Evolutionary conservation across 2,888 invertebrate genomes (phyloP).

Genomic region (Hypomecis atomaria): DNA sequence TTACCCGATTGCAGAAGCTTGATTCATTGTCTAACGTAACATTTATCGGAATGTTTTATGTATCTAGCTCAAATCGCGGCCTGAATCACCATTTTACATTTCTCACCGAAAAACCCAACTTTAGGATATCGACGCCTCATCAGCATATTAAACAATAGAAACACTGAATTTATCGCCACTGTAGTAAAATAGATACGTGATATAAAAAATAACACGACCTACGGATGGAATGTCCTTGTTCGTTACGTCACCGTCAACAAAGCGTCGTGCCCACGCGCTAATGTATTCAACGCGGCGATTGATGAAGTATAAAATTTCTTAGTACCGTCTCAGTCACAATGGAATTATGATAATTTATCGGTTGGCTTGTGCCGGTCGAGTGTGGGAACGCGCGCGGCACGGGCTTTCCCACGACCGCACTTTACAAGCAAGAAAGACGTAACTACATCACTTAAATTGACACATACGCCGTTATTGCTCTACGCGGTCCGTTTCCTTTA

Average conservation of each 20-base stretch:
- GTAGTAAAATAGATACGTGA: slow-evolving; percentile 65
- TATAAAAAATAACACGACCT: slow-evolving; percentile 61
- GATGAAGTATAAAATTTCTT: slow-evolving; percentile 85
- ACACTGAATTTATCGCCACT: slow-evolving; percentile 59
- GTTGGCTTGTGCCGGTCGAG: slow-evolving; percentile 84
- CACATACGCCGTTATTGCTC: slow-evolving; percentile 66
- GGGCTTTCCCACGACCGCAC: slow-evolving; percentile 81
- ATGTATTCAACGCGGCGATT: slow-evolving; percentile 83
- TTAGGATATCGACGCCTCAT: slow-evolving; percentile 49
- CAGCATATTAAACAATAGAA: slow-evolving; percentile 45
- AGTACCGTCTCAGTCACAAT: slow-evolving; percentile 85
- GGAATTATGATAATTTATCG: slow-evolving; percentile 85
- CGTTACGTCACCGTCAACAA: slow-evolving; percentile 71
- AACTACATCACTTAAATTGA: slow-evolving; percentile 48
- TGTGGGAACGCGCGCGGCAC: slow-evolving; percentile 85
- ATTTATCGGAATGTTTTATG: slow-evolving; percentile 42
- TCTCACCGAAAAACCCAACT: slow-evolving; percentile 49
- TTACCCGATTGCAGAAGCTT: slow-evolving; percentile 7
- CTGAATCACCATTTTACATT: slow-evolving; percentile 48
- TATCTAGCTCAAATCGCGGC: slow-evolving; percentile 49
- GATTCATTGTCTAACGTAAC: slow-evolving; percentile 34
- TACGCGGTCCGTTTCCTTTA: slow-evolving; percentile 37
- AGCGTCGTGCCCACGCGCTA: slow-evolving; percentile 79
- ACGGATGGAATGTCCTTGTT: slow-evolving; percentile 48
- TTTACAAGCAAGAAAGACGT: slow-evolving; percentile 64